phyloP scores from a whole-genome alignment of 2,113 vertebrate species.

The Naja naja region DNA sequence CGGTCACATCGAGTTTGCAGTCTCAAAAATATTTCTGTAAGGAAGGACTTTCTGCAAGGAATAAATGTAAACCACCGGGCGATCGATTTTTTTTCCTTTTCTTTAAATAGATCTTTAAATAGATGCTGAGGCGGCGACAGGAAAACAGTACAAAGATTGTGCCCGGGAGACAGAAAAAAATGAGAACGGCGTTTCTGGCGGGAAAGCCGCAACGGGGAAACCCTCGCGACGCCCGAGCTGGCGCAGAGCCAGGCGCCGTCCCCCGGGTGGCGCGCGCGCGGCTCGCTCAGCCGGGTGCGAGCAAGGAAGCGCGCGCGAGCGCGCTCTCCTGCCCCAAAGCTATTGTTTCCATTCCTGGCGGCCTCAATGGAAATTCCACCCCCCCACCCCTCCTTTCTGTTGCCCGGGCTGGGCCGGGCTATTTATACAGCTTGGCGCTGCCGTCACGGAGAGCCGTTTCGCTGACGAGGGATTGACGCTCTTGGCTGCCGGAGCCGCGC shows the following conservation, averaged over 20 bases:
- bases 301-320: neutral
- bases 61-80: neutral
- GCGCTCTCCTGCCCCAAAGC: neutral
- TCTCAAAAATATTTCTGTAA: neutral
- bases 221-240: neutral
- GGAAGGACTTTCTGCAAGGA: neutral
- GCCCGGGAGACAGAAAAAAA: neutral
- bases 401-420: constrained; percentile 2
- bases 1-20: neutral
- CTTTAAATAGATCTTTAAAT: too few relatives aligned
- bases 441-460: constrained; percentile 69
- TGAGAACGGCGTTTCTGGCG: neutral
- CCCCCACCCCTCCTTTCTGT: neutral
- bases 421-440: constrained; percentile 47
- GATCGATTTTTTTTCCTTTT: neutral
- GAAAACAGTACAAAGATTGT: neutral
- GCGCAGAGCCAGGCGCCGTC: neutral
- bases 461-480: constrained; percentile 71
- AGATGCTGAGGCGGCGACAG: neutral
- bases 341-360: constrained; percentile 18
- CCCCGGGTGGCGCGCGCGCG: neutral
- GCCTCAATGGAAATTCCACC: neutral
- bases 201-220: neutral
- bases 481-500: constrained; percentile 51
- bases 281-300: too few relatives aligned